Conservation (phyloP, 2,888 invertebrate species). For the Scaptodrosophila latifasciaeformis region DNA sequence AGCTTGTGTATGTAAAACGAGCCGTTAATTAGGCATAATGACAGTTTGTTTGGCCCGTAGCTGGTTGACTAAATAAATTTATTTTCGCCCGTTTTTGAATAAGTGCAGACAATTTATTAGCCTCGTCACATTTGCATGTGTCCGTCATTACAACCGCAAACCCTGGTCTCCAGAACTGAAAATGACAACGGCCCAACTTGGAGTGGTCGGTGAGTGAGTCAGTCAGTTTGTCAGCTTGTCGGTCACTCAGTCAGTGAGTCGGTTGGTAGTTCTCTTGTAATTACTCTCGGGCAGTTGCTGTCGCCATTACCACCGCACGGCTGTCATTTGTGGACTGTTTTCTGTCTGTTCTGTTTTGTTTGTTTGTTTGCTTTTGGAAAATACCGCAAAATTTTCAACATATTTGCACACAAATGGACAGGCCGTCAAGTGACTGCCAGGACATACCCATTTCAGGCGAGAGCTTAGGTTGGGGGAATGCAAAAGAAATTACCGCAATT, state of each 20-base stretch:
- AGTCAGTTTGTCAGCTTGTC: slow-evolving; percentile 36
- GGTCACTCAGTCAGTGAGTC: too few species aligned
- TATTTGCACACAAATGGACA: slow-evolving; percentile 8
- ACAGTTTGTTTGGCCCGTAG: slow-evolving; percentile 40
- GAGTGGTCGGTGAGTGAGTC: too few species aligned
- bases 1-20: slow-evolving; percentile 4
- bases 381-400: slow-evolving; percentile 11
- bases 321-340: neutral
- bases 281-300: neutral
- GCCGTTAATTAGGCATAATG: slow-evolving; percentile 50
- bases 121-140: slow-evolving; percentile 56
- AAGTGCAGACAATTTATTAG: slow-evolving; percentile 59
- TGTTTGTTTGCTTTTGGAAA: slow-evolving; percentile 30
- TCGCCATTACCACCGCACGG: neutral
- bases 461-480: slow-evolving; percentile 1
- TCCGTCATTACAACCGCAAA: slow-evolving; percentile 43
- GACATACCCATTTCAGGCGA: too few species aligned
- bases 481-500: slow-evolving; percentile 38
- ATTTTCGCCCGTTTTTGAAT: slow-evolving; percentile 27
- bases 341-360: too few species aligned
- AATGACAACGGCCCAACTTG: slow-evolving; percentile 61
- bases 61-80: slow-evolving; percentile 26
- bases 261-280: neutral
- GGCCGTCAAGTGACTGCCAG: neutral
- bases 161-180: slow-evolving; percentile 30